These are phyloP conservation scores for Falco berigora DNA, from an alignment of 2,797 vertebrate genomes.

Conservation along the genomic window DNA sequence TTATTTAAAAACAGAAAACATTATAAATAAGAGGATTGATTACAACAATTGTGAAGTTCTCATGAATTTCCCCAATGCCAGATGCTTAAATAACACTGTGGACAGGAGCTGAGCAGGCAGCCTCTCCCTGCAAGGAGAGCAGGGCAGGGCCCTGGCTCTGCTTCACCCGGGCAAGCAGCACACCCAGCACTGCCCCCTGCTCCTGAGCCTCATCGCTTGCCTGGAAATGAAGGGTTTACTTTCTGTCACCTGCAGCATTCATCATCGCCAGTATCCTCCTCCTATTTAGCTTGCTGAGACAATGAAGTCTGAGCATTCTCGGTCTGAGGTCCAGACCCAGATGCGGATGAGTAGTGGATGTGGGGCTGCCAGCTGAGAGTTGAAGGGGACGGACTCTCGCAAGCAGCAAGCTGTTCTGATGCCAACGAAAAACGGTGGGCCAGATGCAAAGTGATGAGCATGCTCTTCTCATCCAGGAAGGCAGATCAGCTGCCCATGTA, in stretches of 20 bases:
- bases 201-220: not conserved
- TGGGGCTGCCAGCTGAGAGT: not conserved
- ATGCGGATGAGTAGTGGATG: fast-evolving
- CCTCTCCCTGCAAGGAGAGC: not conserved
- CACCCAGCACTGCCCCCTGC: not conserved
- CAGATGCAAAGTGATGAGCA: not conserved
- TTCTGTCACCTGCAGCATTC: not conserved
- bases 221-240: not conserved
- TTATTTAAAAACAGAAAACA: not conserved
- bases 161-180: not conserved
- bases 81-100: not conserved
- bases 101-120: not conserved
- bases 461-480: not conserved
- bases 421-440: not conserved
- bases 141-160: not conserved
- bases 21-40: not conserved
- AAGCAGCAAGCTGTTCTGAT: not conserved
- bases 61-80: not conserved
- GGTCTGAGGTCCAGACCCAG: not conserved
- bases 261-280: not conserved
- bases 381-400: not conserved
- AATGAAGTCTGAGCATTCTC: not conserved
- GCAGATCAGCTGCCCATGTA: not conserved
- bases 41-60: not conserved
- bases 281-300: not conserved